Conservation (phyloP, 2,113 vertebrate species). For the Callithrix jacchus region DNA sequence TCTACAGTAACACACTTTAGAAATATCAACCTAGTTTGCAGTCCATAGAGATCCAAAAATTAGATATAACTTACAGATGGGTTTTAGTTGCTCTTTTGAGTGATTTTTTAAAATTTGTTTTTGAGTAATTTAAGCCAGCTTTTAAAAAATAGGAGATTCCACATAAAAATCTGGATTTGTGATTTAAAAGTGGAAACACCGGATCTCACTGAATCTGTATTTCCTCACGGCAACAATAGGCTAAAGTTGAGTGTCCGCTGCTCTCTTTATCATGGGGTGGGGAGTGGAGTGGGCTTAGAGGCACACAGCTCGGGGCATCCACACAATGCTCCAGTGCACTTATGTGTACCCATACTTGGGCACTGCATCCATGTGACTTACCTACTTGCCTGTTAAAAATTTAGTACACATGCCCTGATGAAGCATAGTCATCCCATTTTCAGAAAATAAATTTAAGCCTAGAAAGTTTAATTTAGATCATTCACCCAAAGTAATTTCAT, state of each 20-base stretch:
- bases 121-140: not conserved
- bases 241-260: not conserved
- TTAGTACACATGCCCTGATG: not conserved
- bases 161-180: not conserved
- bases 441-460: not conserved
- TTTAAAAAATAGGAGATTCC: not conserved
- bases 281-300: not conserved
- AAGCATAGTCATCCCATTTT: not conserved
- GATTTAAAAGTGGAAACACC: not conserved
- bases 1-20: not conserved
- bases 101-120: not conserved
- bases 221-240: not conserved
- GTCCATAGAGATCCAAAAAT: not conserved
- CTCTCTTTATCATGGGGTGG: not conserved
- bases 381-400: not conserved
- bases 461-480: not conserved
- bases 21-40: not conserved
- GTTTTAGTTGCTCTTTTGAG: not conserved
- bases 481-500: not conserved
- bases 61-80: not conserved
- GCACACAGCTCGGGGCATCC: not conserved
- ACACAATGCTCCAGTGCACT: rapidly evolving
- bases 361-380: not conserved
- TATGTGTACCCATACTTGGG: rapidly evolving
- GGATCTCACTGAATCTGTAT: not conserved